Conservation (phyloP, 2,113 vertebrate genomes). For the Rhinoderma darwinii region DNA sequence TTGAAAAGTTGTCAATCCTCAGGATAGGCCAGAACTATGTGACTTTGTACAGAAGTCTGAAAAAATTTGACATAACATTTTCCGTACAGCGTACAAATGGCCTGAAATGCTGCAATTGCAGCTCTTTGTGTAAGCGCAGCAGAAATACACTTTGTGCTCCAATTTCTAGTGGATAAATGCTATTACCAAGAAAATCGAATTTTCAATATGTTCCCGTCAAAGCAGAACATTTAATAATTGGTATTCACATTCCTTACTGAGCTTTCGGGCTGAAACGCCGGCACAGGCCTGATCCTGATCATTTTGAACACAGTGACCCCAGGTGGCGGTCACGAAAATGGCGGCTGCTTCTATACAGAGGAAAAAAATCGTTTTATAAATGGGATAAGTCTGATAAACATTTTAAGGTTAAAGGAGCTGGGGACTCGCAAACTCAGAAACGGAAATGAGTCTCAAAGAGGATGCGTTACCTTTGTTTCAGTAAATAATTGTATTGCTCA, state of each 20-base stretch:
- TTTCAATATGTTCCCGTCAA: conserved; percentile 28
- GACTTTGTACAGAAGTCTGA: not conserved
- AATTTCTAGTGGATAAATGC: conserved; percentile 33
- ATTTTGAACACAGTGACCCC: conserved; percentile 76
- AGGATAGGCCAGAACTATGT: not conserved
- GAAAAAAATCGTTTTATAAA: not conserved
- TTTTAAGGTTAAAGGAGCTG: not conserved
- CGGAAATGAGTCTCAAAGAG: no score
- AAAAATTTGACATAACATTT: not conserved
- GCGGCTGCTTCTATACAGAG: not conserved
- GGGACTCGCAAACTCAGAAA: not conserved
- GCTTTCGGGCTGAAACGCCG: not conserved
- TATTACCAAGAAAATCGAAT: conserved; percentile 41
- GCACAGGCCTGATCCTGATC: conserved; percentile 56
- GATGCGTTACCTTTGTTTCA: no score
- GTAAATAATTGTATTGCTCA: no score
- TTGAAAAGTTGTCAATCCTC: conserved; percentile 2
- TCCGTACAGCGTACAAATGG: no score
- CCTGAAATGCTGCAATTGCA: not conserved
- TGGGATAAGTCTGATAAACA: not conserved
- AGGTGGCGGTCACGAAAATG: conserved; percentile 67
- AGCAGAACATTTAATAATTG: conserved; percentile 55
- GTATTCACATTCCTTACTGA: conserved; percentile 23
- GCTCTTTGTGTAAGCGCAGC: conserved; percentile 21
- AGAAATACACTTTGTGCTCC: conserved; percentile 14